Conservation (phyloP, 2,888 invertebrate species). For the Hyalella azteca region DNA sequence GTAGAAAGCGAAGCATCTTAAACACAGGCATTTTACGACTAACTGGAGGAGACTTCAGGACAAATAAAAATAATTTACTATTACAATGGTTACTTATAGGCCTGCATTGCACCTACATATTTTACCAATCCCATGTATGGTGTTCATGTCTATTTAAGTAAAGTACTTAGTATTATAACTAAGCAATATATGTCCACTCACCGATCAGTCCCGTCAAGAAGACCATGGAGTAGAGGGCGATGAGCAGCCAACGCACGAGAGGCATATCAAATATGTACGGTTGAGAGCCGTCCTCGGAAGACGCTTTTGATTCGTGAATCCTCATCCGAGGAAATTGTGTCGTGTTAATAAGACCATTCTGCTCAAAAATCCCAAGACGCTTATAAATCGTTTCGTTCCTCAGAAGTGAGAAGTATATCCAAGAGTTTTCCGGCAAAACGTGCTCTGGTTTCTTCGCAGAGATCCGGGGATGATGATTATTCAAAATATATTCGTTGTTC, state of each 20-base stretch:
- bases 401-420: background rate
- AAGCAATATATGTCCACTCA: conserved; percentile 70
- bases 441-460: background rate
- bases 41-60: too few species aligned
- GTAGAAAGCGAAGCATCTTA: too few species aligned
- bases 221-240: conserved; percentile 77
- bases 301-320: background rate
- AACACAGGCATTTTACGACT: too few species aligned
- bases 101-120: too few species aligned
- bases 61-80: too few species aligned
- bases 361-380: background rate
- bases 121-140: too few species aligned
- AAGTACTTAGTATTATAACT: too few species aligned
- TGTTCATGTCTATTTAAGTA: background rate
- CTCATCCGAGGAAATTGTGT: background rate
- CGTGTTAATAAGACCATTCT: background rate
- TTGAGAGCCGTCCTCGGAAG: conserved; percentile 6
- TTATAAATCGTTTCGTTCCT: background rate
- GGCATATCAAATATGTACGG: conserved; percentile 79
- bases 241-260: conserved; percentile 76
- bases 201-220: conserved; percentile 84
- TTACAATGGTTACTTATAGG: too few species aligned
- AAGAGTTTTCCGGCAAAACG: background rate
- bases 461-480: conserved; percentile 11
- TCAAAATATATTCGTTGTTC: background rate